Conservation (phyloP, 2,888 invertebrate genomes). For the Eupithecia insigniata region DNA sequence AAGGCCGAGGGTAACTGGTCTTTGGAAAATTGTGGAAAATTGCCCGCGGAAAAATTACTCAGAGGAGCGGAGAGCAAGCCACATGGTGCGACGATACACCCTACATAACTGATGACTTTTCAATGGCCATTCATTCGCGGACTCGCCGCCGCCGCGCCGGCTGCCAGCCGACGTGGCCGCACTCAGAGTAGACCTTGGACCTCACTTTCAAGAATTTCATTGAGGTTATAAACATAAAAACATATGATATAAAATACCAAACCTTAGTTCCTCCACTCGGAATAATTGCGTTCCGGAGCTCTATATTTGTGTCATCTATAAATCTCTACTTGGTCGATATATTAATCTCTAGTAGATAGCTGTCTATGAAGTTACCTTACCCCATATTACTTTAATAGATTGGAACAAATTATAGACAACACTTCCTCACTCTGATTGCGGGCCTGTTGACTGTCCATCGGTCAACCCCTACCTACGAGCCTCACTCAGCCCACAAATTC, state of each 20-base stretch:
- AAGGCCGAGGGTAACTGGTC: constrained; percentile 65
- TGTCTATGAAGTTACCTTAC: neutral
- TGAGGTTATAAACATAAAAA: neutral
- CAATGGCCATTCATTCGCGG: constrained; percentile 81
- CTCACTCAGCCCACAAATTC: constrained; percentile 57
- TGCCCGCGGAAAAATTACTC: constrained; percentile 77
- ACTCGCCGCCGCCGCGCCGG: constrained; percentile 54
- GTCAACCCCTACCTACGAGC: constrained; percentile 39
- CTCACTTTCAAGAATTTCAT: neutral
- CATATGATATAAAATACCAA: neutral
- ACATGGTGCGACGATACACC: constrained; percentile 79
- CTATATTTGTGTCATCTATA: neutral
- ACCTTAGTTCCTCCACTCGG: neutral
- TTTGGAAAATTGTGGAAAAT: constrained; percentile 76
- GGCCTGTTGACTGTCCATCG: constrained; percentile 10
- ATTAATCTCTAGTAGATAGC: neutral
- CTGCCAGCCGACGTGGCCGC: constrained; percentile 18
- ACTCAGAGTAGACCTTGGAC: constrained; percentile 26
- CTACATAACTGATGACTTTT: constrained; percentile 83
- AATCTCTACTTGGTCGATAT: neutral
- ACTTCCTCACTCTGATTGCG: constrained; percentile 8
- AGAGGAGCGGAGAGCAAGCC: constrained; percentile 66
- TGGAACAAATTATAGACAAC: constrained; percentile 1
- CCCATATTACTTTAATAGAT: neutral
- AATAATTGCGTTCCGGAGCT: neutral